Evolutionary conservation across 1,140 invertebrate species (phyloP).

Genomic region (Planococcus citri): DNA sequence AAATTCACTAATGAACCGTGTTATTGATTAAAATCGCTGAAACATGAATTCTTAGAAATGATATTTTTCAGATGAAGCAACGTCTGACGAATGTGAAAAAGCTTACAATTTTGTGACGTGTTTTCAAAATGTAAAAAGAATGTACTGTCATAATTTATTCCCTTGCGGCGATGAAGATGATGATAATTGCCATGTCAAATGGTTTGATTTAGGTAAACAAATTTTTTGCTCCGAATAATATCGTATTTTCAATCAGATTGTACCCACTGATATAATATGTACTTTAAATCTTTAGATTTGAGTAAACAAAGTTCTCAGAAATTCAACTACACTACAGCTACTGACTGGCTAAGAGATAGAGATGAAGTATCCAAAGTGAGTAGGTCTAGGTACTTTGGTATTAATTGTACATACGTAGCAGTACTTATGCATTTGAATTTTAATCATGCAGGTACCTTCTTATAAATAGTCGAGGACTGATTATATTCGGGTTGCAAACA

Average conservation of each 20-base stretch:
- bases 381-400: too few relatives aligned
- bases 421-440: too few relatives aligned
- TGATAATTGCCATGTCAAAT: neutral
- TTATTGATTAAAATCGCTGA: neutral
- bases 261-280: neutral
- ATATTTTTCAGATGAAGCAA: neutral
- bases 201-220: neutral
- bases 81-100: neutral
- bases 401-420: too few relatives aligned
- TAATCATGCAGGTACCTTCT: too few relatives aligned
- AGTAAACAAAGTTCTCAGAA: neutral
- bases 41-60: neutral
- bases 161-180: neutral
- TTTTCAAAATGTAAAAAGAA: neutral
- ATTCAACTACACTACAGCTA: neutral
- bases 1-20: neutral
- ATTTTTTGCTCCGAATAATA: neutral
- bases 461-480: too few relatives aligned
- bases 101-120: neutral
- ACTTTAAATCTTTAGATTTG: neutral
- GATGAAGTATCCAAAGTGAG: neutral
- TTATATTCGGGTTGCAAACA: too few relatives aligned
- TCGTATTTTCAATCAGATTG: neutral
- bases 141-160: neutral
- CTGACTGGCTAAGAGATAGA: neutral